These are phyloP conservation scores for Rhinogobius similis DNA, from an alignment of 2,113 vertebrate genomes.

Conservation along the genomic window DNA sequence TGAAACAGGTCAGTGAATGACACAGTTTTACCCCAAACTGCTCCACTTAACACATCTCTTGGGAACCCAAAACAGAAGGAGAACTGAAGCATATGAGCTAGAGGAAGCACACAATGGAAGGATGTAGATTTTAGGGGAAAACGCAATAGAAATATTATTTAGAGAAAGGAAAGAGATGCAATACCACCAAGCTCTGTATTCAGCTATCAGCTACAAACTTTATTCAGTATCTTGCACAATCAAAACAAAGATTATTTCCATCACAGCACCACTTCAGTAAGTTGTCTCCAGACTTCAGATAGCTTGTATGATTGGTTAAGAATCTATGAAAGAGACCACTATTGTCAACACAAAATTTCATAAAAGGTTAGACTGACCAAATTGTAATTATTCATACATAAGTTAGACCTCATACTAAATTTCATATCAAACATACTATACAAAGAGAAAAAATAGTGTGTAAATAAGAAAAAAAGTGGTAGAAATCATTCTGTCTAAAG, in stretches of 20 bases:
- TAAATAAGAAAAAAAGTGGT: not conserved
- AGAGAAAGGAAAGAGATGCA: slow-evolving; percentile 13
- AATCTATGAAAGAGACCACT: slow-evolving; percentile 46
- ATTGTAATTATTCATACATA: not conserved
- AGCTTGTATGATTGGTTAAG: not conserved
- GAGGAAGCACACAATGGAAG: slow-evolving; percentile 21
- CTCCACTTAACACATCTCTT: slow-evolving; percentile 59
- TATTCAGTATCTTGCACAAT: slow-evolving; percentile 11
- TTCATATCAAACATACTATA: not conserved
- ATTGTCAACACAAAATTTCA: slow-evolving; percentile 22
- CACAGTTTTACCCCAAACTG: slow-evolving; percentile 64
- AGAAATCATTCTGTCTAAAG: not conserved
- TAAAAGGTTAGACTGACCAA: not conserved
- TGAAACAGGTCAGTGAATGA: slow-evolving; percentile 70
- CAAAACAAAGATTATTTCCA: too few relatives aligned
- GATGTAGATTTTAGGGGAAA: slow-evolving; percentile 6
- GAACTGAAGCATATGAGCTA: slow-evolving; percentile 15
- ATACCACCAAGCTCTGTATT: slow-evolving; percentile 2
- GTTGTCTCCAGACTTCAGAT: not conserved
- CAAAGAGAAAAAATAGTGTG: not conserved
- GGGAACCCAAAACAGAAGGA: slow-evolving; percentile 30
- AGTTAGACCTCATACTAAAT: not conserved
- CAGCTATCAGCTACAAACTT: not conserved
- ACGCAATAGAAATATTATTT: not conserved
- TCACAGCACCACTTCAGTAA: not conserved